Percentiles rank a stretch among this genome's conserved stretches.
phyloP scores from a whole-genome alignment of 2,113 vertebrate species.

The Lamprotornis superbus region DNA sequence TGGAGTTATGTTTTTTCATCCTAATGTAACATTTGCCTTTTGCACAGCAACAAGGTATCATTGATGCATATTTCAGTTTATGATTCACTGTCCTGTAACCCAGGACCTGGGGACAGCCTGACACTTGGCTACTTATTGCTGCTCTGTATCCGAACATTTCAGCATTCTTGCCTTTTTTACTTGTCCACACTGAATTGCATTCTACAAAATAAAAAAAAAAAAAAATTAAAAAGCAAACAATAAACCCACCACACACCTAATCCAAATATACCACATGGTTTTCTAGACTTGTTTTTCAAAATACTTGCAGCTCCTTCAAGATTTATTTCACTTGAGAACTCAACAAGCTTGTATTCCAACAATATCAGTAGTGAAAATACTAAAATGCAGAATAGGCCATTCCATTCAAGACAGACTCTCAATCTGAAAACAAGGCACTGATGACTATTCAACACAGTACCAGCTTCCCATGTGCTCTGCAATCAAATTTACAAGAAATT shows the following conservation, averaged over 20 bases:
- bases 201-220: neutral
- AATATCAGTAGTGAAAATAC: neutral
- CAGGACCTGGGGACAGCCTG: neutral
- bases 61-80: neutral
- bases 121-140: neutral
- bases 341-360: neutral
- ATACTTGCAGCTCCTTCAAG: neutral
- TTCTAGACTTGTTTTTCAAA: neutral
- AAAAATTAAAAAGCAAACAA: neutral
- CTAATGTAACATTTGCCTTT: neutral
- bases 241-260: neutral
- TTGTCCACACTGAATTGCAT: neutral
- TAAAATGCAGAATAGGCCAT: neutral
- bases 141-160: neutral
- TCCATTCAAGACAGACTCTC: neutral
- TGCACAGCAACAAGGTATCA: neutral
- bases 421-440: neutral
- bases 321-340: neutral
- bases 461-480: neutral
- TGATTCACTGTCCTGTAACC: neutral
- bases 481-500: neutral
- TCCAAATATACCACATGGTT: neutral
- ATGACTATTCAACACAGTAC: neutral
- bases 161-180: neutral
- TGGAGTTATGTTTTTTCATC: neutral